These are phyloP conservation scores for Macrocentrus cingulum DNA, from an alignment of 1,140 invertebrate species.

Conservation along the genomic window DNA sequence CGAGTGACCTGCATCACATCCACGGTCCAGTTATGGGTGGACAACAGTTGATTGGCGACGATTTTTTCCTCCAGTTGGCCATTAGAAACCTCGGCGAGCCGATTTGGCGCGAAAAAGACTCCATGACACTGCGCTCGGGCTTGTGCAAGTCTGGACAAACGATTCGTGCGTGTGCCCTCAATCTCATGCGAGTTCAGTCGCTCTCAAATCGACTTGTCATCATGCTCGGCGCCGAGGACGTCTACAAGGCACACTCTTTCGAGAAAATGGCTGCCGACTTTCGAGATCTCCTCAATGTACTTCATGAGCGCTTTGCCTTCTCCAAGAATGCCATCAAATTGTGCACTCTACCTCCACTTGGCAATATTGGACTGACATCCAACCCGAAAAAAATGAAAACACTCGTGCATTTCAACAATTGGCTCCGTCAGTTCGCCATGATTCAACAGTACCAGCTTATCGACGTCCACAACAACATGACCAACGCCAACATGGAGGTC, in stretches of 20 bases:
- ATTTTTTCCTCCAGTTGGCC: constrained; percentile 35
- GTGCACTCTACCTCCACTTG: constrained; percentile 35
- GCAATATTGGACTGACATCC: constrained; percentile 15
- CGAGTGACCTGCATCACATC: constrained; percentile 23
- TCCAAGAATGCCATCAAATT: constrained; percentile 31
- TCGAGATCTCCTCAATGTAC: neutral
- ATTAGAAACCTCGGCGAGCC: constrained; percentile 31
- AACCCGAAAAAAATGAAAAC: neutral
- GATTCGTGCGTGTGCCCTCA: constrained; percentile 22
- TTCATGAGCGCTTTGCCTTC: constrained; percentile 23
- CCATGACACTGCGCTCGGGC: constrained; percentile 31
- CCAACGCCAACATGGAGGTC: neutral
- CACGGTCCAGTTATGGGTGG: constrained; percentile 27
- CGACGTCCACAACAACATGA: constrained; percentile 1
- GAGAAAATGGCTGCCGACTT: too few species aligned
- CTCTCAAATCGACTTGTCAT: constrained; percentile 33
- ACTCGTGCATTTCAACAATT: neutral
- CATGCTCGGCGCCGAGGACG: constrained; percentile 32
- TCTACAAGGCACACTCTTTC: constrained; percentile 30
- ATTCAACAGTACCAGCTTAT: neutral
- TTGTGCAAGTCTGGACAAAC: constrained; percentile 36
- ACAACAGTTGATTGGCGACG: constrained; percentile 35
- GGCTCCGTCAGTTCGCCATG: neutral
- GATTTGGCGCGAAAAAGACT: constrained; percentile 32
- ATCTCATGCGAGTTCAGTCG: constrained; percentile 12